These are phyloP conservation scores for Gasteruption jaculator DNA, from an alignment of 2,888 invertebrate genomes.

Conservation along the genomic window DNA sequence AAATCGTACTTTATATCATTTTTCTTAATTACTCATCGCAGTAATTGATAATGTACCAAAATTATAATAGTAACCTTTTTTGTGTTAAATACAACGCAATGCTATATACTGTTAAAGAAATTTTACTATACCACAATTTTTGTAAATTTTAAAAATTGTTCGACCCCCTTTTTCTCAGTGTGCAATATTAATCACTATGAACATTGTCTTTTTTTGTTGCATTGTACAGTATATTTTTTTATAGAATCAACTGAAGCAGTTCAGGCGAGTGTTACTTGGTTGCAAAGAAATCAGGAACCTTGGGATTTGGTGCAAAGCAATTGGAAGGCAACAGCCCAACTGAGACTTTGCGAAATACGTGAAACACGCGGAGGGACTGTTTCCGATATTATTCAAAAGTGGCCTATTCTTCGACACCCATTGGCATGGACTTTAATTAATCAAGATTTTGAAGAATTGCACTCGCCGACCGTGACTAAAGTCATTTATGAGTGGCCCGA, in stretches of 20 bases:
- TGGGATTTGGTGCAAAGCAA: slow-evolving; percentile 8
- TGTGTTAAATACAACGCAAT: too few relatives aligned
- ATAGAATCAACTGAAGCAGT: slow-evolving; percentile 1
- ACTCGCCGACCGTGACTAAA: background rate
- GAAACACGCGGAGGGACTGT: background rate
- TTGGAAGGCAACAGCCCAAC: slow-evolving; percentile 4
- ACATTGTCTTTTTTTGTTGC: too few relatives aligned
- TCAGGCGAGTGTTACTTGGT: slow-evolving; percentile 1
- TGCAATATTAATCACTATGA: too few relatives aligned
- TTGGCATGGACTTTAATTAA: slow-evolving; percentile 7
- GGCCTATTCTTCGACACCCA: slow-evolving; percentile 11
- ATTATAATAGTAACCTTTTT: too few relatives aligned
- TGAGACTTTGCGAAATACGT: background rate
- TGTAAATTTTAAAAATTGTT: too few relatives aligned
- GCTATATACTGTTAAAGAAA: too few relatives aligned
- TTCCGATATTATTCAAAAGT: slow-evolving; percentile 9
- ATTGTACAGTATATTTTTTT: background rate
- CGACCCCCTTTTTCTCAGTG: too few relatives aligned
- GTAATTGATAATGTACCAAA: too few relatives aligned
- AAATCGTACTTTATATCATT: too few relatives aligned
- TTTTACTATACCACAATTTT: too few relatives aligned
- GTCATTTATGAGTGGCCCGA: slow-evolving; percentile 1
- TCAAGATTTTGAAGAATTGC: slow-evolving; percentile 6
- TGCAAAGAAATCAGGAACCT: slow-evolving; percentile 9
- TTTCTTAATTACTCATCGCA: too few relatives aligned